These are phyloP conservation scores for Lanius collurio DNA, from an alignment of 2,113 vertebrate species.

Conservation along the genomic window DNA sequence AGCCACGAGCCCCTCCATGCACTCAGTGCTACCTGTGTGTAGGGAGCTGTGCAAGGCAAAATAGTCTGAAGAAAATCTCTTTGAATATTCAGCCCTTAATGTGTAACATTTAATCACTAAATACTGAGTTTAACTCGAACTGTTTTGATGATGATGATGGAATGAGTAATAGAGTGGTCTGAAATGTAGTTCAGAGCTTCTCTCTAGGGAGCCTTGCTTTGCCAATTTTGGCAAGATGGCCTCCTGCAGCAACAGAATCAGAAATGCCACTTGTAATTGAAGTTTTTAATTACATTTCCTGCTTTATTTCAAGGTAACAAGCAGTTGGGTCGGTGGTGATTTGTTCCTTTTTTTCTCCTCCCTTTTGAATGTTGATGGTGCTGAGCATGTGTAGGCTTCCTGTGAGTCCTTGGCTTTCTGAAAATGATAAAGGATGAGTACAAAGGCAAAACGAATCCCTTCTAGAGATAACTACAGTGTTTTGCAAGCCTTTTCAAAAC, in stretches of 20 bases:
- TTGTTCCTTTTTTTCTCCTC: neutral
- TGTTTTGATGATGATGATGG: neutral
- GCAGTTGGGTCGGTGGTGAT: fast-evolving
- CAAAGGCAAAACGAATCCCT: neutral
- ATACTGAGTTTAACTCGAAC: neutral
- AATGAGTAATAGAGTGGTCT: conserved; percentile 5
- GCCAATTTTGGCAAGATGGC: neutral
- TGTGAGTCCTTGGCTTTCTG: neutral
- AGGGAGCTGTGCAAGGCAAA: neutral
- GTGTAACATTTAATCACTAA: neutral
- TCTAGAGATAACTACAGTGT: neutral
- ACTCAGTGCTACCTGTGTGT: too few relatives aligned
- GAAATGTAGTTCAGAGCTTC: neutral
- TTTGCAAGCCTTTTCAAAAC: neutral
- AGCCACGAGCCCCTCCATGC: neutral
- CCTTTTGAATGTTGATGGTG: neutral
- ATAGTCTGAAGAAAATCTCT: neutral
- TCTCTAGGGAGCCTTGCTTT: neutral
- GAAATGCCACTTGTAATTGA: conserved; percentile 15
- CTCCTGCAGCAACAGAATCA: neutral
- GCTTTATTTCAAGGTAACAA: neutral
- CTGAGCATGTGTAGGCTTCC: neutral
- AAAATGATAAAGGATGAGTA: neutral
- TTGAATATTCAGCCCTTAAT: neutral
- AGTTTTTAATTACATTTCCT: conserved; percentile 28